phyloP scores from a whole-genome alignment of 2,113 vertebrate genomes.

The Psittacus erithacus region DNA sequence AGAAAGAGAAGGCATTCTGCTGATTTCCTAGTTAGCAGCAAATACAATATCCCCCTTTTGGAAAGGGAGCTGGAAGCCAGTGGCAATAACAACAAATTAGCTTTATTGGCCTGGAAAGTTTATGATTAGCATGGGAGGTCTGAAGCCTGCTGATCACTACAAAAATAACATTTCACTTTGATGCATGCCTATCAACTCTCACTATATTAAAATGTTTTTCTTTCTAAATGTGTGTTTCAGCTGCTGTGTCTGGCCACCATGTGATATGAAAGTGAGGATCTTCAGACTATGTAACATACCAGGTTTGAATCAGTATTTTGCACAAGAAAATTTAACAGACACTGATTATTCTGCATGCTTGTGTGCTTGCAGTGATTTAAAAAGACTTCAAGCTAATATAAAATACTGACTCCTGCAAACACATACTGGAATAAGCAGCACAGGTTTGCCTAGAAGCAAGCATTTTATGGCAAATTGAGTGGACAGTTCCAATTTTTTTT shows the following conservation, averaged over 20 bases:
- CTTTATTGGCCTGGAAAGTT: not conserved
- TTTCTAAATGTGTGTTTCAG: conserved; percentile 49
- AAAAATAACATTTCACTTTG: conserved; percentile 51
- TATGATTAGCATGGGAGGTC: conserved; percentile 47
- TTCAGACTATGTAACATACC: not conserved
- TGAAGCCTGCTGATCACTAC: conserved; percentile 27
- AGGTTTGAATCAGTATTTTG: not conserved
- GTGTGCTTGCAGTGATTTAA: not conserved
- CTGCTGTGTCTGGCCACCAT: conserved; percentile 32
- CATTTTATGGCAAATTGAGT: not conserved
- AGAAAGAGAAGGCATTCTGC: not conserved
- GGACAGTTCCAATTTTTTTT: not conserved
- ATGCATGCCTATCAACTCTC: conserved; percentile 17
- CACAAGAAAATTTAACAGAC: not conserved
- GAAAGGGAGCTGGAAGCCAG: not conserved
- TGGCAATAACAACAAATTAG: conserved; percentile 16
- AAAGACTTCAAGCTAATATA: not conserved
- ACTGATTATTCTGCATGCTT: not conserved
- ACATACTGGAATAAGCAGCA: not conserved
- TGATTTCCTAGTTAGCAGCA: not conserved
- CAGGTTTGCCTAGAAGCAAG: not conserved
- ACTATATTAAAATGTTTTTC: conserved; percentile 44
- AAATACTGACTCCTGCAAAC: not conserved
- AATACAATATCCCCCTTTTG: not conserved
- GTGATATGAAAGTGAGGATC: conserved; percentile 12